Evolutionary conservation across 2,797 vertebrate species (phyloP).

Genomic region (Tapera naevia): DNA sequence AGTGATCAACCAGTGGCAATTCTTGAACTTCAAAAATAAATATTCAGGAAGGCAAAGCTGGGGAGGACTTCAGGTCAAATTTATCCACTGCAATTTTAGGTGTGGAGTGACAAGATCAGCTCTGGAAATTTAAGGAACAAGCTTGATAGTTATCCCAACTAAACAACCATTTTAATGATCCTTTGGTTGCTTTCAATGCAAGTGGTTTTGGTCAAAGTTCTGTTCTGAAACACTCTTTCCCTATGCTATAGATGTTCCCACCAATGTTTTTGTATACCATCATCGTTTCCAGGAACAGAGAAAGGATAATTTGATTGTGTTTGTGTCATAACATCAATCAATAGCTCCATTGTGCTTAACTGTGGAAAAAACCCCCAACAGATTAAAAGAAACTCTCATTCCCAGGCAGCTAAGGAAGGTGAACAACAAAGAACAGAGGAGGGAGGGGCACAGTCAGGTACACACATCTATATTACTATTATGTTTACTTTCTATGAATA

Average conservation of each 20-base stretch:
- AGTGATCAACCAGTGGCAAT: not conserved
- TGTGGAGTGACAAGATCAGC: not conserved
- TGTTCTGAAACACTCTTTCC: not conserved
- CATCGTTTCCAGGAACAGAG: not conserved
- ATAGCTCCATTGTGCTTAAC: not conserved
- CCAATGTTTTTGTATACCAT: not conserved
- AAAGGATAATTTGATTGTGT: constrained; percentile 27
- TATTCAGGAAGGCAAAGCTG: not conserved
- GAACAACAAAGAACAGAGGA: not conserved
- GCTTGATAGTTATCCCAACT: not conserved
- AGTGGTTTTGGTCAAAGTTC: not conserved
- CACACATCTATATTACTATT: not conserved
- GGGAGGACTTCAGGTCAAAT: not conserved
- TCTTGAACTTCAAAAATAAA: not conserved
- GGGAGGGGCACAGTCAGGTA: not conserved
- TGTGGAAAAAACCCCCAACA: constrained; percentile 5
- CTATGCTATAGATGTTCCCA: not conserved
- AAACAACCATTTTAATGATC: not conserved
- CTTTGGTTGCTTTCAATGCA: not conserved
- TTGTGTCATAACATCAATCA: not conserved
- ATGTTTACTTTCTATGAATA: not conserved
- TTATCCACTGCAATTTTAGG: not conserved
- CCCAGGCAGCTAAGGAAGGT: not conserved
- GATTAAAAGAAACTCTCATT: not conserved
- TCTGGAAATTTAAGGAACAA: not conserved